Evolutionary conservation across 2,113 vertebrate species (phyloP), one percentile per base, ranked within the genome.

Genomic region (Butorides virescens): DNA sequence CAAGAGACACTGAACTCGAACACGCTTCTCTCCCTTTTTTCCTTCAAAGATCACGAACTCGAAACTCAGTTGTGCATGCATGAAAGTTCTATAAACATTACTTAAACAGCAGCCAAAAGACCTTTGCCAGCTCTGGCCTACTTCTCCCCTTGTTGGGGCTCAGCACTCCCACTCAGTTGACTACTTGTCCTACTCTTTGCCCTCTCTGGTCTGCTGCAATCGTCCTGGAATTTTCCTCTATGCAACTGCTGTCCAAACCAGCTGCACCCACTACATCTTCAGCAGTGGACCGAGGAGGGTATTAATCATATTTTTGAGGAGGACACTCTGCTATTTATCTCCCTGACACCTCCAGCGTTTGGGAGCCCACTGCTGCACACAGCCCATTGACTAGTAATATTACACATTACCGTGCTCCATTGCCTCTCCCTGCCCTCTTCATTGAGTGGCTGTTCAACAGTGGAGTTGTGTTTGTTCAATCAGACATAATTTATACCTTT

Each of bases 261-360:
- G 99, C 99, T 99, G 99, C 99, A 99, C 98, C 99, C 99, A 99
- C 99, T 99, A 99, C 99, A 99, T 99, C 99, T 99, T 99, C 99
- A 98, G 99, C 99, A 99, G 98, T 99, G 99, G 99, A 99, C 99
- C 99, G 98, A 98, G 98, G 98, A 99, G 98, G 98, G 99, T 99
- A 99, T 99, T 99, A 99, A 99, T 99, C 99, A 99, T 99, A 99
- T 99, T 99, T 99, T 99, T 99, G 99, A 99, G 99, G 98, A 99
- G 99, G 99, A 99, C 99, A 99, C 99, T 99, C 98, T 97, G 99
- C 99, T 99, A 99, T 99, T 99, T 99, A 99, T 99, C 99, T 99
- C 99, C 97, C 98, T 99, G 99, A 99, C 99, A 99, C 98, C 98
- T 99, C 98, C 98, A 99, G 99, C 98, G 98, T 99, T 98, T 98